A percentile compares a stretch with the other conserved stretches of the same genome.
Conservation (phyloP, 2,113 vertebrate genomes). For the Mola mola region DNA sequence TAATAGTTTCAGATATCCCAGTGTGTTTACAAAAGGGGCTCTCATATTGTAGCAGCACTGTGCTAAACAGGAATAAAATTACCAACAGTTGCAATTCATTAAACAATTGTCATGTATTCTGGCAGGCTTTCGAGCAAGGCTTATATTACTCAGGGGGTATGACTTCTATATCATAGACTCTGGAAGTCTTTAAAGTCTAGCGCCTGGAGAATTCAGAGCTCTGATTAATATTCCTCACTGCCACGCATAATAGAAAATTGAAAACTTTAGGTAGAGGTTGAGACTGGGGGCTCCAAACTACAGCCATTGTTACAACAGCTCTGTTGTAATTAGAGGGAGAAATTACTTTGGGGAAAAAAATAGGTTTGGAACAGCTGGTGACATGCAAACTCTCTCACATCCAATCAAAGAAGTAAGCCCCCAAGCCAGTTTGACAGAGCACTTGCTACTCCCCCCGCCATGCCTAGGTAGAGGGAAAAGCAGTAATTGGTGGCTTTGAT, state of each 20-base stretch:
- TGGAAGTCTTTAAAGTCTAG: constrained; percentile 55
- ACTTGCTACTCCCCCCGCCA: constrained; percentile 16
- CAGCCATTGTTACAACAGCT: constrained; percentile 77
- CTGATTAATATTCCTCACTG: constrained; percentile 76
- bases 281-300: constrained; percentile 75
- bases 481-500: constrained; percentile 61
- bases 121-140: constrained; percentile 12
- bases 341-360: constrained; percentile 78
- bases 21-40: constrained; percentile 37
- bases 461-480: constrained; percentile 27
- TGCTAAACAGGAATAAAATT: constrained; percentile 38
- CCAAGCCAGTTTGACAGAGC: constrained; percentile 36
- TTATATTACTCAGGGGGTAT: constrained; percentile 25
- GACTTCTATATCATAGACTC: constrained; percentile 56
- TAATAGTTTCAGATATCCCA: constrained; percentile 50
- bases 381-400: constrained; percentile 65
- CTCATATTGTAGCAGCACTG: constrained; percentile 26
- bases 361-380: constrained; percentile 71
- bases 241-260: constrained; percentile 69
- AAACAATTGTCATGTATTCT: constrained; percentile 16
- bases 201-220: constrained; percentile 57
- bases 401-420: constrained; percentile 64
- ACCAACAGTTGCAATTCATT: constrained; percentile 28
- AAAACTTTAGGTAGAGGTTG: constrained; percentile 69
- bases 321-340: constrained; percentile 80